These are phyloP conservation scores for Apodemus sylvaticus DNA, from an alignment of 2,113 vertebrate genomes.

Conservation along the genomic window DNA sequence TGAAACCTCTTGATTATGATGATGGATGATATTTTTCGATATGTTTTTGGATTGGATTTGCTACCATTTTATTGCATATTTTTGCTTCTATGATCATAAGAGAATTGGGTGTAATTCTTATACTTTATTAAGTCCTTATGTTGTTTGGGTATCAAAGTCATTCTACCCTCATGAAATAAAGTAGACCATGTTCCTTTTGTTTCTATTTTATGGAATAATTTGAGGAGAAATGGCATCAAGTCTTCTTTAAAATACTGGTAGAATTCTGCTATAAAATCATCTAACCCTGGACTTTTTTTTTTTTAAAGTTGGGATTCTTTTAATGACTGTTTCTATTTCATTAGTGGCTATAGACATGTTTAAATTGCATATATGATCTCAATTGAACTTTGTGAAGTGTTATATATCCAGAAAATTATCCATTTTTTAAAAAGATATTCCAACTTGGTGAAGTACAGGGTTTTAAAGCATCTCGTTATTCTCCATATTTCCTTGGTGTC, in stretches of 20 bases:
- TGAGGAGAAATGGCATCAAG: not conserved
- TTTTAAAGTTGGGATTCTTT: not conserved
- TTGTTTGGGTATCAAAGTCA: not conserved
- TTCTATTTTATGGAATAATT: not conserved
- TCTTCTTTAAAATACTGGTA: not conserved
- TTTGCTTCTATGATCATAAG: not conserved
- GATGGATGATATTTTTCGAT: not conserved
- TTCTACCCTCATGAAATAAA: not conserved
- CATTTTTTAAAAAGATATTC: not conserved
- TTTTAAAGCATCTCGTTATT: not conserved
- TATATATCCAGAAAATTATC: not conserved
- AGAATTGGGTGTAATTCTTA: not conserved
- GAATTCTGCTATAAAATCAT: not conserved
- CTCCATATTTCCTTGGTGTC: not conserved
- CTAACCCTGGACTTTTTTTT: not conserved
- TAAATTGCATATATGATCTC: not conserved
- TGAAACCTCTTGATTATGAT: not conserved
- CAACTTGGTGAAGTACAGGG: not conserved
- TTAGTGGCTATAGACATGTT: not conserved
- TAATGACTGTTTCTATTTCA: not conserved
- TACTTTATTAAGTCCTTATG: not conserved
- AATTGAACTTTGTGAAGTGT: not conserved
- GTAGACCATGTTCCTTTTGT: not conserved
- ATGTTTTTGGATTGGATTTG: not conserved
- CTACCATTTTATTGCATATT: not conserved